Evolutionary conservation across 2,113 vertebrate species (phyloP).

Genomic region (Brachypteracias leptosomus): DNA sequence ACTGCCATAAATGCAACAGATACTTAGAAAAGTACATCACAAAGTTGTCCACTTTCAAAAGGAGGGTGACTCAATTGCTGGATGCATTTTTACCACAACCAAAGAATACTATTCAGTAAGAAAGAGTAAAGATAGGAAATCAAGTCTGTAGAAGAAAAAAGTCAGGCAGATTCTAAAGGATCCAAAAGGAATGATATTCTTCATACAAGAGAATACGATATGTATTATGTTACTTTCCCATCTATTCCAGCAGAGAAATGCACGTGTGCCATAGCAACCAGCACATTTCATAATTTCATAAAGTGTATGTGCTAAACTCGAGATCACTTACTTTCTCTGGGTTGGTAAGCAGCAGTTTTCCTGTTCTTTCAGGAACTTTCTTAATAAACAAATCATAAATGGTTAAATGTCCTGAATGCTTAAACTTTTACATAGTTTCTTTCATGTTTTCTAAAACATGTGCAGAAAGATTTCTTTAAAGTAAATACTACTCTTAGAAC

Average conservation of each 20-base stretch:
- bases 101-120: not conserved
- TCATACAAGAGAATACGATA: not conserved
- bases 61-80: not conserved
- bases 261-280: not conserved
- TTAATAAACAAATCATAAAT: slow-evolving; percentile 65
- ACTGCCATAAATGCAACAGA: not conserved
- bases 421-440: slow-evolving; percentile 15
- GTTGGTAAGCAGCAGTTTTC: not conserved
- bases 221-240: not conserved
- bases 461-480: slow-evolving; percentile 12
- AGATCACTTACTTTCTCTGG: slow-evolving; percentile 41
- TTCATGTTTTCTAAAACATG: not conserved
- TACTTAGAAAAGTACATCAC: not conserved
- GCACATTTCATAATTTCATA: not conserved
- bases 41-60: not conserved
- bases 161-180: not conserved
- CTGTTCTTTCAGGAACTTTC: slow-evolving; percentile 64
- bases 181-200: not conserved
- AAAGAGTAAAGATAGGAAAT: not conserved
- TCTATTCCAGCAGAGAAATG: not conserved
- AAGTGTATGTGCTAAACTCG: not conserved
- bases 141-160: not conserved
- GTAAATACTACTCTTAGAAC: not conserved
- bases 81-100: not conserved
- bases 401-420: slow-evolving; percentile 43